These are phyloP conservation scores for Melanostigma gelatinosum DNA, from an alignment of 2,113 vertebrate genomes.

Conservation along the genomic window DNA sequence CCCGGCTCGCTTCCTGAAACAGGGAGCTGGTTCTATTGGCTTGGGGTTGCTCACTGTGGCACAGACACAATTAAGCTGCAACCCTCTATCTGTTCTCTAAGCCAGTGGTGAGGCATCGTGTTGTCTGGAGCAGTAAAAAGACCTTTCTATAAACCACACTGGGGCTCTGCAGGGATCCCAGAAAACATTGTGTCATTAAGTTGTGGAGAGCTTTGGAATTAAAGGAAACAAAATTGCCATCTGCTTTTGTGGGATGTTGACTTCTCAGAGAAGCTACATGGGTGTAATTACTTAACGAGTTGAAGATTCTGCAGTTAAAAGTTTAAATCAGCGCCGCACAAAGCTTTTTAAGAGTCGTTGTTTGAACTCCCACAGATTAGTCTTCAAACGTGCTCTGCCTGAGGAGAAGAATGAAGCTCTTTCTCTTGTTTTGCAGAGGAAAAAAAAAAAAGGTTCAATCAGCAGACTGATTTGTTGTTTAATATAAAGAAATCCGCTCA, in stretches of 20 bases:
- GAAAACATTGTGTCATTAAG: constrained; percentile 46
- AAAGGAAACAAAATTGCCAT: constrained; percentile 35
- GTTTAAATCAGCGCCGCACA: constrained; percentile 27
- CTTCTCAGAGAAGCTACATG: neutral
- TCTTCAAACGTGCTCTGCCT: neutral
- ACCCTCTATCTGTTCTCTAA: constrained; percentile 44
- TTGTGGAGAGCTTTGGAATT: constrained; percentile 35
- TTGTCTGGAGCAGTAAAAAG: constrained; percentile 37
- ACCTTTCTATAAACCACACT: constrained; percentile 44
- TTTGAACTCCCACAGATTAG: constrained; percentile 28
- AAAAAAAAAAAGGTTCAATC: constrained; percentile 17
- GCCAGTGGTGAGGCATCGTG: neutral
- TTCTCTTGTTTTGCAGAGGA: constrained; percentile 8
- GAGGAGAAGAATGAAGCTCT: neutral
- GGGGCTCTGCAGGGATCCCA: constrained; percentile 24
- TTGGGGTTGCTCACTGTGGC: constrained; percentile 34
- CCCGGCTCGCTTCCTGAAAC: constrained; percentile 25
- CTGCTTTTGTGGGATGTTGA: constrained; percentile 27
- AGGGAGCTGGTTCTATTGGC: constrained; percentile 40
- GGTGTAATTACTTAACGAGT: constrained; percentile 21
- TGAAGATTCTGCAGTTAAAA: neutral
- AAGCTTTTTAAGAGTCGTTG: constrained; percentile 24
- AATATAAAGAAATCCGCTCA: constrained; percentile 23
- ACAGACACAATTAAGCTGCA: constrained; percentile 54
- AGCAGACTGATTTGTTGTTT: constrained; percentile 29